phyloP scores from a whole-genome alignment of 2,113 vertebrate species.

The Phylloscopus whistleri region DNA sequence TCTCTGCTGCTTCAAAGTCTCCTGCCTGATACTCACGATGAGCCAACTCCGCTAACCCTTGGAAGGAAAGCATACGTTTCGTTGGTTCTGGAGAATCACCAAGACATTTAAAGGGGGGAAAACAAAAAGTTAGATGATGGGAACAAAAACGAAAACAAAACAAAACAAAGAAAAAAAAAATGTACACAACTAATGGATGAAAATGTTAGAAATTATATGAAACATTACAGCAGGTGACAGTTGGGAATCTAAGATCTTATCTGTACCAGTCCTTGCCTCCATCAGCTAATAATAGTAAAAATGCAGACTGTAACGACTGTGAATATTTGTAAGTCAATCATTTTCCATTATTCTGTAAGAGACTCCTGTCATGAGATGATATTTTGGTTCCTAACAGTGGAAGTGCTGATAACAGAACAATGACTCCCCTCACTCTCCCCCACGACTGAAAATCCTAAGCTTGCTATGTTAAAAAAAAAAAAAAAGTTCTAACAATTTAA shows the following conservation, averaged over 20 bases:
- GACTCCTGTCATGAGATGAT: neutral
- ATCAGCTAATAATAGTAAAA: neutral
- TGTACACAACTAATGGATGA: conserved; percentile 64
- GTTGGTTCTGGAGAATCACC: conserved; percentile 97
- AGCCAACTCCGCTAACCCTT: conserved; percentile 99
- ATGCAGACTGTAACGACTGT: neutral
- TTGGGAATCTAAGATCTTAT: neutral
- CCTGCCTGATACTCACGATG: conserved; percentile 99
- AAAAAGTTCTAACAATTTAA: neutral
- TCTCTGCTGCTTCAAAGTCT: conserved; percentile 98
- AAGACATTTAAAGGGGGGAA: conserved; percentile 89
- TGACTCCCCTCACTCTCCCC: neutral
- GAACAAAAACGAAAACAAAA: conserved; percentile 72
- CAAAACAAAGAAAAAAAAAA: conserved; percentile 66
- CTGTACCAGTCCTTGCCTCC: neutral
- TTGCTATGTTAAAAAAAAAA: neutral
- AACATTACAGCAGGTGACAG: conserved; percentile 14
- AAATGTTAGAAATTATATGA: conserved; percentile 57
- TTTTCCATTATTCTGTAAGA: neutral
- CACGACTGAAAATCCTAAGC: neutral
- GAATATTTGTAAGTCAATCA: neutral
- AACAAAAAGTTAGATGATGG: conserved; percentile 95
- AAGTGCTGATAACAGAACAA: neutral
- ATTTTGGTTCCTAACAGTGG: neutral
- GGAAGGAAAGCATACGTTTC: conserved; percentile 99